Evolutionary conservation across 2,888 invertebrate genomes (phyloP).

Genomic region (Netelia melanura): DNA sequence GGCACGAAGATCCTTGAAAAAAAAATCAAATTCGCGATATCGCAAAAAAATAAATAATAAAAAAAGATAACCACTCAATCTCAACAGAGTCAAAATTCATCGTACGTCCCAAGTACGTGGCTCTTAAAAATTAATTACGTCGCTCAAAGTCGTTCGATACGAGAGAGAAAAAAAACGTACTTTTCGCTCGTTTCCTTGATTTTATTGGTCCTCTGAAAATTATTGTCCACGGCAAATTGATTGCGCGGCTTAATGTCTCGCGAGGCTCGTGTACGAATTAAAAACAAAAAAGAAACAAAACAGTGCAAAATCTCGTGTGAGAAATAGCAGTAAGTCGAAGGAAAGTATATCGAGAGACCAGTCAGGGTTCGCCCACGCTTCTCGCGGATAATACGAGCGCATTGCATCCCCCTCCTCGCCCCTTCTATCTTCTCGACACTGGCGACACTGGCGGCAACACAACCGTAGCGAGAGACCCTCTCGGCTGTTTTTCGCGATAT

Average conservation of each 20-base stretch:
- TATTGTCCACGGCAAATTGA: slow-evolving; percentile 24
- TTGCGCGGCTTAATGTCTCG: slow-evolving; percentile 36
- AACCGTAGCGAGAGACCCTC: slow-evolving; percentile 34
- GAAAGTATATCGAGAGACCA: slow-evolving; percentile 64
- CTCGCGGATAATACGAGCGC: slow-evolving; percentile 59
- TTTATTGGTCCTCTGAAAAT: not conserved
- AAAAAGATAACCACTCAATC: not conserved
- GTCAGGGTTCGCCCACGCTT: slow-evolving; percentile 64
- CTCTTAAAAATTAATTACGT: not conserved
- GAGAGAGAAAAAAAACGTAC: slow-evolving; percentile 2
- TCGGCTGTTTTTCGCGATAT: slow-evolving; percentile 71
- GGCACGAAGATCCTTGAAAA: not conserved
- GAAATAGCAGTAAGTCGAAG: slow-evolving; percentile 56
- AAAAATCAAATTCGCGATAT: not conserved
- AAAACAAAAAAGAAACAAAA: slow-evolving; percentile 14
- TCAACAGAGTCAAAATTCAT: not conserved
- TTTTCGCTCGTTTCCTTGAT: not conserved
- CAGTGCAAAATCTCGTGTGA: slow-evolving; percentile 24
- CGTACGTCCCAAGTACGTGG: not conserved
- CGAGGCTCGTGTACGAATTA: slow-evolving; percentile 9
- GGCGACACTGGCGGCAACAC: slow-evolving; percentile 48
- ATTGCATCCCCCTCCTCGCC: slow-evolving; percentile 13
- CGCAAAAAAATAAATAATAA: not conserved
- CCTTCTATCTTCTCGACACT: slow-evolving; percentile 13
- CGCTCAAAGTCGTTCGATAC: slow-evolving; percentile 1